A percentile compares a stretch with the other conserved stretches of the same genome.
Conservation (phyloP, 2,797 vertebrate genomes). For the Poecilia gillii region DNA sequence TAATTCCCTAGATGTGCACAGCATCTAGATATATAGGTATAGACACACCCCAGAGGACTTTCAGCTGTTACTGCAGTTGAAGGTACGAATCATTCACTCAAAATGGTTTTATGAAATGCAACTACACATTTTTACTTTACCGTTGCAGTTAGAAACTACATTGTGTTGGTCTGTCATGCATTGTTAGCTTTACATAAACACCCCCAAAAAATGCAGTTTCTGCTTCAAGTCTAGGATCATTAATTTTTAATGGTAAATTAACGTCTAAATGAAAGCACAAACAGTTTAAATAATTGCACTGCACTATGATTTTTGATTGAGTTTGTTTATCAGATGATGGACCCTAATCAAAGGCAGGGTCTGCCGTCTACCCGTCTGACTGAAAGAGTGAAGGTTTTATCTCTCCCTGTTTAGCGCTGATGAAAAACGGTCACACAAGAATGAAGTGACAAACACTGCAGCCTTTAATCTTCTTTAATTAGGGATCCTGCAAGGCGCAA, state of each 20-base stretch:
- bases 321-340: slow-evolving; percentile 10
- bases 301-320: slow-evolving; percentile 6
- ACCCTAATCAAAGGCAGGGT: slow-evolving; percentile 5
- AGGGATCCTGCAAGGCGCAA: slow-evolving; percentile 7
- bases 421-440: slow-evolving; percentile 15
- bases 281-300: not conserved
- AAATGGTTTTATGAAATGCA: not conserved
- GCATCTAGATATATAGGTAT: not conserved
- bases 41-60: not conserved
- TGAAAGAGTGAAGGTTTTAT: slow-evolving; percentile 1
- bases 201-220: not conserved
- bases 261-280: slow-evolving; percentile 6
- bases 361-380: not conserved
- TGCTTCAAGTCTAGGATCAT: not conserved
- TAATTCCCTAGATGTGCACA: not conserved
- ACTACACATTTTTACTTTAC: not conserved
- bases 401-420: not conserved
- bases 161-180: not conserved
- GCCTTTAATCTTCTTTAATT: slow-evolving; percentile 26
- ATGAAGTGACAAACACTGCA: slow-evolving; percentile 13
- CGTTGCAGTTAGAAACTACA: not conserved
- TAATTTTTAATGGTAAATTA: not conserved
- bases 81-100: not conserved
- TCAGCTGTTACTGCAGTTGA: not conserved
- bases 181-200: not conserved